Evolutionary conservation across 1,140 invertebrate genomes (phyloP), one percentile per base, ranked within the genome.

Genomic region (Proctacanthus coquilletti): DNA sequence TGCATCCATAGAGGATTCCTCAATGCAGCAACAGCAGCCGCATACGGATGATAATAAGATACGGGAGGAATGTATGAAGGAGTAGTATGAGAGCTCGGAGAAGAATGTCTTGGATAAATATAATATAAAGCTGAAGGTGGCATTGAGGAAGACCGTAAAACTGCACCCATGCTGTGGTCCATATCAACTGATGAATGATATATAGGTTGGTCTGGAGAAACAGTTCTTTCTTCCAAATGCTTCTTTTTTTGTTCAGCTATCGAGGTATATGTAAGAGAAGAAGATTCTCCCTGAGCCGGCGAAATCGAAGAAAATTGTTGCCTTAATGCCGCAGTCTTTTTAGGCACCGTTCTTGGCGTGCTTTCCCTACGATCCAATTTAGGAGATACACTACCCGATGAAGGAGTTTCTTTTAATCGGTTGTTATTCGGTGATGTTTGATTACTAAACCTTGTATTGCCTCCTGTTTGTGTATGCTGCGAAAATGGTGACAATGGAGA

Each of bases 1-100:
- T 69, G 66, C 60, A 66, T 61, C 66, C 66, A 68, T 38, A 68
- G 39, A 18, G 68, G 64, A 37, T 61, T 56, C 34, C 52, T 43
- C 38, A 57, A 30, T 2, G 54, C 54, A 30, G 52, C 50, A 23
- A 58, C 36, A 15, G 55, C 51, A 9, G 53, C 47, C 43, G 68
- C 57, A 42, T 69, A 70, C 3, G 66, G 63, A 49, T 59, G 46
- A 34, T 53, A 52, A 11, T 51, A 44, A 18, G 56, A 45, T 42
- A 52, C 47, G 36, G 52, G 43, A 44, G 55, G 55, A 52, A 58
- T 58, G 52, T 58, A 58, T 19, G 49, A 46, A 8, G 48, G 51
- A 31, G 53, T 51, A 39, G 40, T 9, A 6, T 39, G 36, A n/a
- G 41, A 21, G 31, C 32, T 21, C 19, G 18, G 36, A 15, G 36